Conservation (phyloP, 2,797 vertebrate genomes). For the Scolopax rusticola region DNA sequence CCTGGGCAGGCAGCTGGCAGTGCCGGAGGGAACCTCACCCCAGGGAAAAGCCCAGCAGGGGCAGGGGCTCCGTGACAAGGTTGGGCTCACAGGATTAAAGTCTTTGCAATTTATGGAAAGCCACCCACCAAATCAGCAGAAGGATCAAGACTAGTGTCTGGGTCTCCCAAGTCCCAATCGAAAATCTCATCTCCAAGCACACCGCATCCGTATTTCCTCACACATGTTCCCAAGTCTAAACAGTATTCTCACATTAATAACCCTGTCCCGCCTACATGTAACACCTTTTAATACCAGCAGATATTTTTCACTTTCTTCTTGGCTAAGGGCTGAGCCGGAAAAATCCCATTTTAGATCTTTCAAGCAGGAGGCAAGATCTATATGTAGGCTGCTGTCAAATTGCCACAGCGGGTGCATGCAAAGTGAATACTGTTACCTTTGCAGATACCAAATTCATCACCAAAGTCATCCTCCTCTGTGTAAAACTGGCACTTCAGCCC, state of each 20-base stretch:
- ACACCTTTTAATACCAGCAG: not conserved
- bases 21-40: not conserved
- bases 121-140: not conserved
- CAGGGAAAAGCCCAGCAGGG: not conserved
- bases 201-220: not conserved
- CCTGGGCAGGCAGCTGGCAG: not conserved
- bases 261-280: not conserved
- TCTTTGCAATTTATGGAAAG: not conserved
- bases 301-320: not conserved
- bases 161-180: not conserved
- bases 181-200: not conserved
- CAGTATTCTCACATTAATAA: not conserved
- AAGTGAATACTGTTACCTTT: slow-evolving; percentile 85
- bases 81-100: not conserved
- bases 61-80: not conserved
- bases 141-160: not conserved
- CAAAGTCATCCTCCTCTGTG: slow-evolving; percentile 97
- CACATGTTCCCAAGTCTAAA: not conserved
- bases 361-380: not conserved
- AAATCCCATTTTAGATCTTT: not conserved
- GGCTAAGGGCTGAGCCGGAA: not conserved
- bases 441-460: slow-evolving; percentile 97
- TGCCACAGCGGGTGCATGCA: not conserved
- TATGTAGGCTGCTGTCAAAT: not conserved
- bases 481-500: slow-evolving; percentile 96